These are phyloP conservation scores for Engraulis encrasicolus DNA, from an alignment of 2,113 vertebrate genomes.

Conservation along the genomic window DNA sequence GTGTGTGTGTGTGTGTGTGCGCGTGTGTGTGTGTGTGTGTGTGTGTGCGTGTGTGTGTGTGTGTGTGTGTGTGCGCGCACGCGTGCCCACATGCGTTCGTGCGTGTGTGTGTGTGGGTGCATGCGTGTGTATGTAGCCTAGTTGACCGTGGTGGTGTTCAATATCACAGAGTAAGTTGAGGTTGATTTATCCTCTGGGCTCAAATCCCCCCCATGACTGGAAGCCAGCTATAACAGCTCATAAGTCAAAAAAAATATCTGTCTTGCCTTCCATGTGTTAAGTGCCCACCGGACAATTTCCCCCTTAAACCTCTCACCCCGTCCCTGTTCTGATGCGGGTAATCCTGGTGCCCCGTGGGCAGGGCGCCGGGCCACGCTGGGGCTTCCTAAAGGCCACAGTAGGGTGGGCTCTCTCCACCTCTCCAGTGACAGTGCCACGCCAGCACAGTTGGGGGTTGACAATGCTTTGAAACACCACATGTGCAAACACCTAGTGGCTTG, in stretches of 20 bases:
- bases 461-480: neutral
- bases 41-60: no score
- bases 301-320: neutral
- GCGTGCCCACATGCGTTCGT: no score
- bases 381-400: neutral
- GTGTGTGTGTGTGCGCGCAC: no score
- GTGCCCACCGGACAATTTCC: neutral
- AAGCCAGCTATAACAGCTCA: neutral
- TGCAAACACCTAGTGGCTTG: neutral
- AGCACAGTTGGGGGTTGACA: neutral
- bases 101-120: no score
- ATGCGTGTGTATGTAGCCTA: no score
- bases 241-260: neutral
- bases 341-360: neutral
- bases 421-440: neutral
- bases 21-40: no score
- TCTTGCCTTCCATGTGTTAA: neutral
- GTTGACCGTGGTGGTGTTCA: no score
- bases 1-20: no score
- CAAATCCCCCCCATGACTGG: neutral
- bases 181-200: neutral
- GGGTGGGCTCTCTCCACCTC: neutral
- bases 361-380: neutral
- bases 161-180: neutral
- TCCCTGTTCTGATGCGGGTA: neutral